Evolutionary conservation across 1,140 invertebrate species (phyloP).

Genomic region (Drosophila quadrilineata): DNA sequence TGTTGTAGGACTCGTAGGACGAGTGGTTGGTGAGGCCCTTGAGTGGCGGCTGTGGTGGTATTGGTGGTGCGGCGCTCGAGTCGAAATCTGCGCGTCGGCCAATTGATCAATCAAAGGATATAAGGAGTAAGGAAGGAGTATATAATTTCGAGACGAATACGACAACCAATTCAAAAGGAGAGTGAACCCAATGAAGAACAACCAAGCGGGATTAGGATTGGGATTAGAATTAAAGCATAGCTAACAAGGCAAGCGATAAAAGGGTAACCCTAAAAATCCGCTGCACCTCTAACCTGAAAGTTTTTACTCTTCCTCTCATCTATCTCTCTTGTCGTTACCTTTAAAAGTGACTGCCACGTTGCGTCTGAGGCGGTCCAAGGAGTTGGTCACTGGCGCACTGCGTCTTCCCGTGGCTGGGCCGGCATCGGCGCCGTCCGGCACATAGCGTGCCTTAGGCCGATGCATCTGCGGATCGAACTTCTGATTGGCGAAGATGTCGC

Average conservation of each 20-base stretch:
- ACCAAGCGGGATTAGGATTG: slow-evolving; percentile 52
- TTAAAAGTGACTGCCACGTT: slow-evolving; percentile 71
- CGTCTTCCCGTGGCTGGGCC: background rate
- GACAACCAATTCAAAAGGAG: slow-evolving; percentile 42
- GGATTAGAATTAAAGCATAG: slow-evolving; percentile 31
- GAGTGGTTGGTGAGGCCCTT: slow-evolving; percentile 41
- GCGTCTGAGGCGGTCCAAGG: slow-evolving; percentile 50
- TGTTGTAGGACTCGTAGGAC: slow-evolving; percentile 42
- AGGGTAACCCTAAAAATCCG: slow-evolving; percentile 12
- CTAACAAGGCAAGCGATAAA: too few species aligned
- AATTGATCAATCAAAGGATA: too few species aligned
- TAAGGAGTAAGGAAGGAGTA: slow-evolving; percentile 17
- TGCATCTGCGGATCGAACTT: slow-evolving; percentile 88
- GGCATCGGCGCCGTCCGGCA: slow-evolving; percentile 82
- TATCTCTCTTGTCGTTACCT: slow-evolving; percentile 65
- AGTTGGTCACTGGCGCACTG: background rate
- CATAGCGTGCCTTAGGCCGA: slow-evolving; percentile 88
- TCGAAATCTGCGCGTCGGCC: slow-evolving; percentile 73
- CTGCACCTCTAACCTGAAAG: slow-evolving; percentile 15
- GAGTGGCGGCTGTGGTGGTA: slow-evolving; percentile 64
- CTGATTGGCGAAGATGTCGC: slow-evolving; percentile 86
- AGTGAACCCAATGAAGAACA: slow-evolving; percentile 21
- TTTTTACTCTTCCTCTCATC: slow-evolving; percentile 5
- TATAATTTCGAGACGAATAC: slow-evolving; percentile 48
- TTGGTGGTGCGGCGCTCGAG: slow-evolving; percentile 69